phyloP scores from a whole-genome alignment of 2,113 vertebrate genomes.

The Pogona vitticeps region DNA sequence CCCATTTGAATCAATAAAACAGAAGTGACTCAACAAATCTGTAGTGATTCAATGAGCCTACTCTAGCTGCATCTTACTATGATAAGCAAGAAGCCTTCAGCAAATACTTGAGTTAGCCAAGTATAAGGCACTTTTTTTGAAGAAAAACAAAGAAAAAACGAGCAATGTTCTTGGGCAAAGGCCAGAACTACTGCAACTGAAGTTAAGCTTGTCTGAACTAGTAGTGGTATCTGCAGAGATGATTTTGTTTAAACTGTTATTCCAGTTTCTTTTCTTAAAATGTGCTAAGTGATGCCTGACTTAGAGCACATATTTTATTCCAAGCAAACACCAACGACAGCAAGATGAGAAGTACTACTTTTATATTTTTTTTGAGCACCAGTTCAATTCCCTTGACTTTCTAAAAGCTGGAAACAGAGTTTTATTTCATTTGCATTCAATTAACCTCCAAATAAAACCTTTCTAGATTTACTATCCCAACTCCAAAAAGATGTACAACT shows the following conservation, averaged over 20 bases:
- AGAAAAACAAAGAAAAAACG: constrained; percentile 6
- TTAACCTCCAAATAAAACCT: too few species aligned
- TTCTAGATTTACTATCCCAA: too few species aligned
- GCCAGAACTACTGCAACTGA: background rate
- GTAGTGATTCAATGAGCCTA: too few species aligned
- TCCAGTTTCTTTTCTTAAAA: background rate
- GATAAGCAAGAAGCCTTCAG: too few species aligned
- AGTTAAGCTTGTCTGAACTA: constrained; percentile 13
- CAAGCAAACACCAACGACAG: background rate
- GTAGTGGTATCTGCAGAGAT: background rate
- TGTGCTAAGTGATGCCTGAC: background rate
- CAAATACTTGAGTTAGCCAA: too few species aligned
- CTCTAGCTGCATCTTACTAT: too few species aligned
- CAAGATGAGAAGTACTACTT: background rate
- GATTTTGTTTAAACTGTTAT: background rate
- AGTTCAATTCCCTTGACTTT: background rate
- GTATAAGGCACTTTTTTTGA: constrained; percentile 1
- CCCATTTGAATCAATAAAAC: too few species aligned
- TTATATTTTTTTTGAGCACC: background rate
- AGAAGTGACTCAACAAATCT: too few species aligned
- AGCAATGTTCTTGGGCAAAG: background rate
- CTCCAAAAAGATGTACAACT: too few species aligned
- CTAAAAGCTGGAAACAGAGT: too few species aligned
- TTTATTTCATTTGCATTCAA: too few species aligned
- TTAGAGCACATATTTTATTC: background rate